These are phyloP conservation scores for Eledona agricola DNA, from an alignment of 2,888 invertebrate genomes.

Conservation along the genomic window DNA sequence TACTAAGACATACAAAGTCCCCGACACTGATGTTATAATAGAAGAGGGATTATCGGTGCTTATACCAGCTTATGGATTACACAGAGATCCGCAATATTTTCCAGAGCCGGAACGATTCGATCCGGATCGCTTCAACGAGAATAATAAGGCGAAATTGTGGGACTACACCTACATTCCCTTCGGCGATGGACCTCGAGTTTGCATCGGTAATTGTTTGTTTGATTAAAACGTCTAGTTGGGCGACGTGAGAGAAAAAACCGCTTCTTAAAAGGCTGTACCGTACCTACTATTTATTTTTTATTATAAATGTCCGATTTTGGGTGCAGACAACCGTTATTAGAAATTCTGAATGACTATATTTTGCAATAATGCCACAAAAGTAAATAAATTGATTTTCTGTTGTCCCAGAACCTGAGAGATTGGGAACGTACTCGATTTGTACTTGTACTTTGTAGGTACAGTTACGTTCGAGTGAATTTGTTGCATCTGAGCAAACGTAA, in stretches of 20 bases:
- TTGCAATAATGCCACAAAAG: too few species aligned
- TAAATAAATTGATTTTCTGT: too few species aligned
- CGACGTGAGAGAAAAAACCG: background rate
- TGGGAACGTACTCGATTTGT: too few species aligned
- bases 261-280: too few species aligned
- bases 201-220: constrained; percentile 62
- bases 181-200: constrained; percentile 67
- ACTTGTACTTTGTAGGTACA: too few species aligned
- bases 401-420: too few species aligned
- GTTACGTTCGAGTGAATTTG: too few species aligned
- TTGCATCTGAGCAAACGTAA: too few species aligned
- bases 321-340: too few species aligned
- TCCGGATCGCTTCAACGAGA: constrained; percentile 67
- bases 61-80: constrained; percentile 67
- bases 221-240: background rate
- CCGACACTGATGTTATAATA: constrained; percentile 63
- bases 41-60: constrained; percentile 65
- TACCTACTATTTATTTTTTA: too few species aligned
- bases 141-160: constrained; percentile 61
- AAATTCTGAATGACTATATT: too few species aligned
- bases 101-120: constrained; percentile 67
- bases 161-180: constrained; percentile 66
- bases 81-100: constrained; percentile 67
- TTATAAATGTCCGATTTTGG: too few species aligned
- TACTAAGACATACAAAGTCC: constrained; percentile 64